Conservation (phyloP, 2,797 vertebrate genomes). For the Mastacembelus armatus region DNA sequence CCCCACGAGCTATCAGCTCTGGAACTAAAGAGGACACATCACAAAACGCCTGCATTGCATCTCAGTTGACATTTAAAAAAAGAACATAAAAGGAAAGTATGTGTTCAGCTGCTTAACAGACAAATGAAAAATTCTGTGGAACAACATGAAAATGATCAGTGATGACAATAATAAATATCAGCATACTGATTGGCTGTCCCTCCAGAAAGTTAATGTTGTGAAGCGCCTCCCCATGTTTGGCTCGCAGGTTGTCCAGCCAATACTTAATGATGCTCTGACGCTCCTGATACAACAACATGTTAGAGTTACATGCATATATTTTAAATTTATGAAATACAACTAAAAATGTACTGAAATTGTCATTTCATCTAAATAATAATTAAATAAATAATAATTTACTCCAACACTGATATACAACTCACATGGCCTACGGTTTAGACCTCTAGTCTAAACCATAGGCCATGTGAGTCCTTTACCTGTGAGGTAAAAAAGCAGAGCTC, state of each 20-base stretch:
- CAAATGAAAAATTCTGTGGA: not conserved
- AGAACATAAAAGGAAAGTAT: too few species aligned
- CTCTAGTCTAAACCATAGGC: too few species aligned
- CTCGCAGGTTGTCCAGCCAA: slow-evolving; percentile 93
- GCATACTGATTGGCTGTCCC: slow-evolving; percentile 94
- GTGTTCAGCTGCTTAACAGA: not conserved
- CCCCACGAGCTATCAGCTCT: slow-evolving; percentile 89
- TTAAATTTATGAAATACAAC: not conserved
- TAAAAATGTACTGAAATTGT: too few species aligned
- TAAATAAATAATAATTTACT: too few species aligned
- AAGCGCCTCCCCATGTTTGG: slow-evolving; percentile 92
- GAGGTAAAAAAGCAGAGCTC: slow-evolving; percentile 94
- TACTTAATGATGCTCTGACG: slow-evolving; percentile 94
- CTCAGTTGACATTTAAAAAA: not conserved
- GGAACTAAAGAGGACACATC: slow-evolving; percentile 82
- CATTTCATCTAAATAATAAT: too few species aligned
- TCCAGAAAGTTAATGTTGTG: slow-evolving; percentile 95
- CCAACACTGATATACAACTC: not conserved
- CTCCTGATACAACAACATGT: slow-evolving; percentile 86
- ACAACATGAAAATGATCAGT: not conserved
- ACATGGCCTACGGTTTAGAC: not conserved
- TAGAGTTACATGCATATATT: not conserved
- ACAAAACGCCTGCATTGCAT: not conserved
- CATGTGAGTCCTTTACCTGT: too few species aligned
- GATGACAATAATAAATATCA: not conserved